Evolutionary conservation across 1,140 invertebrate species (phyloP), one percentile per base, ranked within the genome.

Genomic region (Triops longicaudatus): DNA sequence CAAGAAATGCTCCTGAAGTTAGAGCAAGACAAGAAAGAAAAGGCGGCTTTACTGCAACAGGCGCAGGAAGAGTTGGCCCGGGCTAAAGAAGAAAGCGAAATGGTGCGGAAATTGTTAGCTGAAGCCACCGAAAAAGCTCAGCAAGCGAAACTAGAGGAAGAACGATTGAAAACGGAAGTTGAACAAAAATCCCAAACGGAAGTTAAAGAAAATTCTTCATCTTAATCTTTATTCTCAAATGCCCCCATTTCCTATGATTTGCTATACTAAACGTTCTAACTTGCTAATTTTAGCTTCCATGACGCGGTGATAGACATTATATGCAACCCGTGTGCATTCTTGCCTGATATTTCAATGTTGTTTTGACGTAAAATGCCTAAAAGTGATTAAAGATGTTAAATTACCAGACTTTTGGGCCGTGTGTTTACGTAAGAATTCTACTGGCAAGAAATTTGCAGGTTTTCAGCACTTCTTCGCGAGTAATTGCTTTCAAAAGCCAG

Each of bases 1-100:
- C 50, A 63, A 63, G 50, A 63, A 63, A 63, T 63, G 50, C 50
- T 63, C 17, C 17, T 63, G 1, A 17, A 22, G 22, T 63, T 63
- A 63, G 50, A 63, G 50, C 50, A 63, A 63, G 50, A 63, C 2
- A 63, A 63, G 50, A 63, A 63, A 22, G 50, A 63, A 63, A 63
- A 63, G 14, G 50, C 50, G 22, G 50, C 50, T 17, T 63, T 63
- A 22, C 17, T 63, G 22, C 50, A n/a, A 5, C 50, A 63, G 22
- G 50, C 50, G 1, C 50, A 63, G n/a, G 17, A 63, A 22, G 50
- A 63, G 17, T 17, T 63, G 22, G 50, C 50, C 50, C 14, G 22
- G 22, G 50, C 50, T 14, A 63, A 63, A 63, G 50, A 63, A 22
- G 50, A 63, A 17, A 63, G 50, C 50, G 50, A 63, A 12, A 63